Conservation (phyloP, 2,113 vertebrate genomes). For the Phylloscopus trochilus region DNA sequence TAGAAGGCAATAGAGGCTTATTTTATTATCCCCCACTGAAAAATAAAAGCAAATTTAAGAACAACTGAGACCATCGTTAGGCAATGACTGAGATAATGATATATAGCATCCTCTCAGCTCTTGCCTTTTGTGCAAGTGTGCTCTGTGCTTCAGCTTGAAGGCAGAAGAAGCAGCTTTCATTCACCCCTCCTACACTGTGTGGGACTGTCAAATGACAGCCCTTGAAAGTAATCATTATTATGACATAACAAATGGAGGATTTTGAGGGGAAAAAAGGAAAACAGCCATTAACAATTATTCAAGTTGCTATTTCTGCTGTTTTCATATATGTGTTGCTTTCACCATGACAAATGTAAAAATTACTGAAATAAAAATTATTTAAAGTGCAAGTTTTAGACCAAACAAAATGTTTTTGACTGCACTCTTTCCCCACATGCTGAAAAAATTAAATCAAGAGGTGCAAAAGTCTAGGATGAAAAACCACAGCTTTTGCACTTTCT, state of each 20-base stretch:
- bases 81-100: neutral
- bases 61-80: neutral
- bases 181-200: slow-evolving; percentile 5
- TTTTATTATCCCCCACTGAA: neutral
- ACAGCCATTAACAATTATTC: neutral
- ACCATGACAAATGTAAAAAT: neutral
- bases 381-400: neutral
- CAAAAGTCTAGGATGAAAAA: slow-evolving; percentile 27
- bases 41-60: neutral
- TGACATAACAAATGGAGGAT: neutral
- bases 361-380: neutral
- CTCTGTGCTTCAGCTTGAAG: neutral
- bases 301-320: neutral
- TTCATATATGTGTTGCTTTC: neutral
- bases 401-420: neutral
- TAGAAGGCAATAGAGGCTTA: neutral
- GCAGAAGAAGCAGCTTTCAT: slow-evolving; percentile 16
- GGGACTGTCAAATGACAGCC: neutral
- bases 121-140: neutral
- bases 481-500: slow-evolving; percentile 3
- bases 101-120: neutral
- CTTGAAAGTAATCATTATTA: slow-evolving; percentile 31
- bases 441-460: neutral
- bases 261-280: neutral
- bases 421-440: neutral